Base-by-base conservation (phyloP, 23 tunicate species). In the Styela clava region DNA sequence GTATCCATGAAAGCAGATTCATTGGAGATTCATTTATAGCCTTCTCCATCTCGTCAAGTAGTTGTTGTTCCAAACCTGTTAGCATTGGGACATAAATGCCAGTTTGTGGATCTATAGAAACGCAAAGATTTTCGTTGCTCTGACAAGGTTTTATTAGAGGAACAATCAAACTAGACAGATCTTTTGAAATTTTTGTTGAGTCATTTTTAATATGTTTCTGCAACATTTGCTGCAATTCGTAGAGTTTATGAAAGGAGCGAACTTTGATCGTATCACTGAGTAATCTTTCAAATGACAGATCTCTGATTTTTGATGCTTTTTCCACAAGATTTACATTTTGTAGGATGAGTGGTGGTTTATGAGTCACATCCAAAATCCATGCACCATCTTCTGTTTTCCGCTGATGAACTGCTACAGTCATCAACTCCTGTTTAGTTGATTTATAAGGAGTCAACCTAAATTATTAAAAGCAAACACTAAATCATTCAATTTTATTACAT, bases 51-150 rank as follows among this genome's bases (percentile, higher is more conserved):
- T 88, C 85, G 27, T 87, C 91, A 33, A 96, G 79, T 2, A 79
- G n/a, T 16, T 69, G 35, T 61, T 71, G 79, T 2, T 32, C 69
- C 2, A 82, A 79, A 21, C 84, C 89, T 21, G 81, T 61, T 29
- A 91, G 32, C 7, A 81, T 65, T 18, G 97, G 96, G 21, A 83
- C 31, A 31, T 93, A 74, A n/a, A 51, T 62, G 30, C 99, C 99
- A 34, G 99, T 96, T 78, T 91, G 99, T n/a, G 96, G 99, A 74
- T 96, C 99, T 16, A 96, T 84, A 27, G 85, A 78, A 7, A 96
- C 35, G 5, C 83, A 35, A 3, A 96, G 76, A 52, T 87, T 67
- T 19, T 83, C 87, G 1, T 82, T 28, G n/a, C 33, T 61, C 21
- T 73, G 64, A 28, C 69, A 73, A 0, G 82, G 70, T 1, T 84